These are phyloP conservation scores for Teleogryllus occipitalis DNA, from an alignment of 1,140 invertebrate genomes.

Conservation along the genomic window DNA sequence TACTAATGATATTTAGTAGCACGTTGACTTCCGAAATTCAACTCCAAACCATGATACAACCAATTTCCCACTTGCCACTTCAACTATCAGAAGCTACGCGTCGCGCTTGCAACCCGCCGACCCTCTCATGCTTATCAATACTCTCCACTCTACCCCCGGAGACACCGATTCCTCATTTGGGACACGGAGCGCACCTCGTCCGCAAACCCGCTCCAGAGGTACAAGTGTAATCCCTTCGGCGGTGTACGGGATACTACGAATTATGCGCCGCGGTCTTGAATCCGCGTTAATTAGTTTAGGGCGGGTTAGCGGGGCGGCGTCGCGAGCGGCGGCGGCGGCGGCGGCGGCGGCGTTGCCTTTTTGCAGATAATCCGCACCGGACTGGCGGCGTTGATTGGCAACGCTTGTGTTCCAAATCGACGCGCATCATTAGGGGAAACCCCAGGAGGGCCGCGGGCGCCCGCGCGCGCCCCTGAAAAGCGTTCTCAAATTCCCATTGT, in stretches of 20 bases:
- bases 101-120: too few species aligned
- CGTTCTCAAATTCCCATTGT: constrained; percentile 4
- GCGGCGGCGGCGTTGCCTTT: background rate
- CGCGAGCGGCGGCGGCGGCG: too few species aligned
- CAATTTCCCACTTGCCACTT: too few species aligned
- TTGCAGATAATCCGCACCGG: background rate
- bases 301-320: background rate
- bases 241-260: background rate
- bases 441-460: background rate
- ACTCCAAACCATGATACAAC: too few species aligned
- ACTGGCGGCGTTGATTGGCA: background rate
- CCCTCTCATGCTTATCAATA: background rate
- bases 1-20: too few species aligned
- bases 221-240: background rate
- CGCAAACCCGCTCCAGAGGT: background rate
- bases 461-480: background rate
- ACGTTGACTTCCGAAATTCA: too few species aligned
- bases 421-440: background rate
- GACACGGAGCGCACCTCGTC: background rate
- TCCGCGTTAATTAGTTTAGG: constrained; percentile 4
- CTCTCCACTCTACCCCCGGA: too few species aligned
- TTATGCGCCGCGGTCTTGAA: background rate
- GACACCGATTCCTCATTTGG: background rate
- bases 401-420: background rate
- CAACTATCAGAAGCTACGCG: too few species aligned